A percentile compares a stretch with the other conserved stretches of the same genome.
phyloP scores from a whole-genome alignment of 2,797 vertebrate species.

The Menidia menidia region DNA sequence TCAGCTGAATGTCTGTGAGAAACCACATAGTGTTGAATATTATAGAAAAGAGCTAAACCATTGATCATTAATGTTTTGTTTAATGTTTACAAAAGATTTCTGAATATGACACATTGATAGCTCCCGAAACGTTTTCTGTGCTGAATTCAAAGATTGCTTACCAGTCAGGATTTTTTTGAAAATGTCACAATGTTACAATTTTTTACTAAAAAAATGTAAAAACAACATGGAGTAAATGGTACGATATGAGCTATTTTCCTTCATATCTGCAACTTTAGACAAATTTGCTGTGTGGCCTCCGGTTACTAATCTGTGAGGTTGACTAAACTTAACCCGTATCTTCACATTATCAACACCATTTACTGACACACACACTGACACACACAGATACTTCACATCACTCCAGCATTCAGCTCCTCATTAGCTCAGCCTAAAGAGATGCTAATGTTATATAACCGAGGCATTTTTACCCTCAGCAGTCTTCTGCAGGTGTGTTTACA shows the following conservation, averaged over 20 bases:
- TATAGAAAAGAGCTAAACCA: no score
- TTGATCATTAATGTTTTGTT: no score
- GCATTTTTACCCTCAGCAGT: slow-evolving; percentile 23
- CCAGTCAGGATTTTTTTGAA: no score
- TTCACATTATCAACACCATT: slow-evolving; percentile 59
- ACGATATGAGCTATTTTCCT: slow-evolving; percentile 14
- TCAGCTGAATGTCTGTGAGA: no score
- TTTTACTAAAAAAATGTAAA: neutral
- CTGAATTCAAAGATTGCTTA: no score
- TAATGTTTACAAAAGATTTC: no score
- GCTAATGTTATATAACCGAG: slow-evolving; percentile 62
- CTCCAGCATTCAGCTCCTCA: slow-evolving; percentile 69
- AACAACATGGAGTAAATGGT: neutral
- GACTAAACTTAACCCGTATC: slow-evolving; percentile 55
- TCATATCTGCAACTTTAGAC: slow-evolving; percentile 23
- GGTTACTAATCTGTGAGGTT: slow-evolving; percentile 58
- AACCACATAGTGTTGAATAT: no score
- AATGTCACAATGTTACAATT: no score
- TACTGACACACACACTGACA: slow-evolving; percentile 32
- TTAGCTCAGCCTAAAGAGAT: slow-evolving; percentile 68
- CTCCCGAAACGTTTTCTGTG: no score
- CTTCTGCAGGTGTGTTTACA: slow-evolving; percentile 29
- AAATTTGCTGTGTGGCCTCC: slow-evolving; percentile 33
- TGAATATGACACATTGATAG: no score
- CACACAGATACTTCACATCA: neutral